phyloP scores from a whole-genome alignment of 2,113 vertebrate genomes.

The Tragelaphus buxtoni region DNA sequence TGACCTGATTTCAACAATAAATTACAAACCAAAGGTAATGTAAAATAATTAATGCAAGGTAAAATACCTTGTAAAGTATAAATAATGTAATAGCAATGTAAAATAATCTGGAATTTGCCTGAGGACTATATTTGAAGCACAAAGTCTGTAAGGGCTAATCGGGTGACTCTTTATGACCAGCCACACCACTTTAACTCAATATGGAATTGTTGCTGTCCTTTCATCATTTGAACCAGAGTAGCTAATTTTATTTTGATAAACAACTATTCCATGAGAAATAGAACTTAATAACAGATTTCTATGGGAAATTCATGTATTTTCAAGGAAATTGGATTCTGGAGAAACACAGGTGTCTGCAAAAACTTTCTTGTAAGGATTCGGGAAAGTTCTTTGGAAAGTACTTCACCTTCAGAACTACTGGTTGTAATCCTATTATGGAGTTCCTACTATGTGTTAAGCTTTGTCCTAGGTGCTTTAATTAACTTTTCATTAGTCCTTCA shows the following conservation, averaged over 20 bases:
- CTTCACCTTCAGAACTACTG: not conserved
- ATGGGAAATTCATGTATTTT: not conserved
- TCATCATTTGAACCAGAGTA: not conserved
- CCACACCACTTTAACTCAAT: not conserved
- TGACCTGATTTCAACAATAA: not conserved
- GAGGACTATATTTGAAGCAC: not conserved
- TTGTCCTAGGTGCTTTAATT: not conserved
- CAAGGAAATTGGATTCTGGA: not conserved
- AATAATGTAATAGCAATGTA: not conserved
- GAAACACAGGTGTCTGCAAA: not conserved
- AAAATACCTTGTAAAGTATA: not conserved
- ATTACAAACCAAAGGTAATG: not conserved
- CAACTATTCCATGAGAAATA: not conserved
- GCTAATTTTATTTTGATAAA: conserved; percentile 12
- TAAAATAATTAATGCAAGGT: not conserved
- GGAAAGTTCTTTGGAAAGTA: not conserved
- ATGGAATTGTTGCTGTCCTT: not conserved
- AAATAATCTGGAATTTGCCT: not conserved
- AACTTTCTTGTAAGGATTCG: not conserved
- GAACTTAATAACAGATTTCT: not conserved
- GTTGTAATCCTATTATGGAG: not conserved
- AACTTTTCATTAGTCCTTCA: not conserved
- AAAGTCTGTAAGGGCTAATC: not conserved
- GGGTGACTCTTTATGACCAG: not conserved
- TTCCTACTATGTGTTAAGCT: not conserved